Percentiles rank a stretch among this genome's conserved stretches.
Evolutionary conservation across 2,113 vertebrate species (phyloP).

Genomic region (Collichthys lucidus): DNA sequence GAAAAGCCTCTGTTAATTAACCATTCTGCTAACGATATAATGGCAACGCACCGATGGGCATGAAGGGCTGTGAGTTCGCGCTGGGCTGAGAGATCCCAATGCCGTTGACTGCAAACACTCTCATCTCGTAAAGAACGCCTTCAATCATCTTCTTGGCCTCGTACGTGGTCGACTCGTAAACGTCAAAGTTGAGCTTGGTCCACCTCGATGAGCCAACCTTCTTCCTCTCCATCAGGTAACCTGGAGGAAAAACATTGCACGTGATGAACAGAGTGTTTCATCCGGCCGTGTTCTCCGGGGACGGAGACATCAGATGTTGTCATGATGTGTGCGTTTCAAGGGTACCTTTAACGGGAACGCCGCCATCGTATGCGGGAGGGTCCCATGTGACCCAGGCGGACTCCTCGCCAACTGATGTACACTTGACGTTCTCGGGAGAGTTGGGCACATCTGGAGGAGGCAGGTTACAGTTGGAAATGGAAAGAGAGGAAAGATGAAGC

Average conservation of each 20-base stretch:
- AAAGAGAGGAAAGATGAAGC: constrained; percentile 27
- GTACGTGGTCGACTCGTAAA: constrained; percentile 84
- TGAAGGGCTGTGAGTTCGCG: constrained; percentile 85
- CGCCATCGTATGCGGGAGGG: constrained; percentile 88
- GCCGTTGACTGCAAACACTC: constrained; percentile 90
- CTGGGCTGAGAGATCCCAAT: constrained; percentile 92
- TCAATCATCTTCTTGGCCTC: constrained; percentile 94
- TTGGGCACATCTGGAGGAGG: constrained; percentile 89
- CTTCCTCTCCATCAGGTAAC: constrained; percentile 92
- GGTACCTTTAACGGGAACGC: constrained; percentile 88
- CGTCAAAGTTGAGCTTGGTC: constrained; percentile 95
- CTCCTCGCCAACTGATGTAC: constrained; percentile 90
- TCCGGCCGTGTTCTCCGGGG: constrained; percentile 43
- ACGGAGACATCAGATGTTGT: constrained; percentile 56
- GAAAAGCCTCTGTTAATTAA: constrained; percentile 65
- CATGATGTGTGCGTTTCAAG: constrained; percentile 12
- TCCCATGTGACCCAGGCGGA: constrained; percentile 88
- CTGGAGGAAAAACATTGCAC: constrained; percentile 70
- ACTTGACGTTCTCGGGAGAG: constrained; percentile 87
- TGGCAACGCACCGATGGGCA: constrained; percentile 83
- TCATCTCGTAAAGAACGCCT: constrained; percentile 91
- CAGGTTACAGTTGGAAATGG: constrained; percentile 43
- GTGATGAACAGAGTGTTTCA: constrained; percentile 40
- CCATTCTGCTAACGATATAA: constrained; percentile 48
- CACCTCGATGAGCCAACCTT: constrained; percentile 90